A percentile compares a stretch with the other conserved stretches of the same genome.
Conservation (phyloP, 2,888 invertebrate genomes). For the Drosophila sordidula region DNA sequence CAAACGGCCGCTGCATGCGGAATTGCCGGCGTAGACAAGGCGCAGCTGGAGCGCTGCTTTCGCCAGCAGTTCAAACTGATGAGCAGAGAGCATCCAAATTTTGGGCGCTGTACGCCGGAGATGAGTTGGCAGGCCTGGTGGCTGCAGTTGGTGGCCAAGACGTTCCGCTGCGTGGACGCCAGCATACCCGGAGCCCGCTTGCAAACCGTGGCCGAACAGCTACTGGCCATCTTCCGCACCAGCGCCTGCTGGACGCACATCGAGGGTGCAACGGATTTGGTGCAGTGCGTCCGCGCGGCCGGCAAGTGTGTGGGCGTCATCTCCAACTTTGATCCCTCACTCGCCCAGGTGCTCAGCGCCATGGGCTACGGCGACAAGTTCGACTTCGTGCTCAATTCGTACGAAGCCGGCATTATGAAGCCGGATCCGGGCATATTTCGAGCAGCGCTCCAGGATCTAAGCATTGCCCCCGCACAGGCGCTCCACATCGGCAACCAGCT, state of each 20-base stretch:
- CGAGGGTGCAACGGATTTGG: constrained; percentile 87
- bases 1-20: constrained; percentile 89
- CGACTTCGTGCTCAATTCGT: constrained; percentile 92
- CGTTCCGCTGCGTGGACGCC: constrained; percentile 70
- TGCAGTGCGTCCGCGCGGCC: constrained; percentile 85
- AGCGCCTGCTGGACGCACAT: constrained; percentile 90
- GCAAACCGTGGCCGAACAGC: constrained; percentile 86
- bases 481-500: constrained; percentile 94
- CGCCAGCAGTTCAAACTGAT: constrained; percentile 88
- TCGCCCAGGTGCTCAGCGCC: constrained; percentile 88
- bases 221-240: constrained; percentile 90
- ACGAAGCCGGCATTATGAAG: constrained; percentile 87
- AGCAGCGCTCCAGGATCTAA: constrained; percentile 86
- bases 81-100: constrained; percentile 90
- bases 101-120: constrained; percentile 88
- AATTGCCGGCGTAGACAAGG: constrained; percentile 65
- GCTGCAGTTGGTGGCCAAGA: constrained; percentile 85
- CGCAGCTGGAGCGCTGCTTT: constrained; percentile 86
- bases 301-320: constrained; percentile 89
- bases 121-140: constrained; percentile 93
- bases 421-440: constrained; percentile 80
- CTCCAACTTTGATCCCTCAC: constrained; percentile 95
- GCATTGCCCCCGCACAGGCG: constrained; percentile 87
- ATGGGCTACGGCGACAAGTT: constrained; percentile 88
- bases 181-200: constrained; percentile 65